Evolutionary conservation across 1,140 invertebrate species (phyloP).

Genomic region (Drosophila persimilis): DNA sequence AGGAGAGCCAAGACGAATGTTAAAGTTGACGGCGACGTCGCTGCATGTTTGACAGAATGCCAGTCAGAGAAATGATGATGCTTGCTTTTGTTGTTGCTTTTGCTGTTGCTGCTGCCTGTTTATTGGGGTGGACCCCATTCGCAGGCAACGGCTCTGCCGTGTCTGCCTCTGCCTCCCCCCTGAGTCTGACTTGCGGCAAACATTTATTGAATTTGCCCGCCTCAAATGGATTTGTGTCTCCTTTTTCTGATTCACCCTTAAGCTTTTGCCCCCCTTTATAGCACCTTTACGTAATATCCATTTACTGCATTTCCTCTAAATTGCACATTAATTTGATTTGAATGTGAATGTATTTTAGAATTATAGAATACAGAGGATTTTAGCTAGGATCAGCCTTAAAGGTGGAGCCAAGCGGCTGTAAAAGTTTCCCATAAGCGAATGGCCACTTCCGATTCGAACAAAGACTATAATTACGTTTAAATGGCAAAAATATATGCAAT

Average conservation of each 20-base stretch:
- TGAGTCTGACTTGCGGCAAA: conserved; percentile 46
- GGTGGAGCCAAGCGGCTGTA: not conserved
- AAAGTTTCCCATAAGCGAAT: not conserved
- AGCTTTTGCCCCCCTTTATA: not conserved
- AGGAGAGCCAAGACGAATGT: conserved; percentile 26
- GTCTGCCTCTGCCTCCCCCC: not conserved
- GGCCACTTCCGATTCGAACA: no score
- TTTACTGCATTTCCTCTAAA: conserved; percentile 22
- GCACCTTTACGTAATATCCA: conserved; percentile 2
- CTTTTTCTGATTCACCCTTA: conserved; percentile 3
- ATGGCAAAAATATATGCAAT: no score
- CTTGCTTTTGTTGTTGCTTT: conserved; percentile 24
- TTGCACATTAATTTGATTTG: conserved; percentile 74
- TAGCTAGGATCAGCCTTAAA: not conserved
- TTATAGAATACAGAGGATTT: conserved; percentile 35
- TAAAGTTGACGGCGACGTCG: conserved; percentile 63
- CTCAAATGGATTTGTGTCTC: conserved; percentile 11
- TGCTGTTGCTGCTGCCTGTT: conserved; percentile 9
- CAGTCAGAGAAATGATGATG: conserved; percentile 55
- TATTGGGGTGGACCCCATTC: conserved; percentile 29
- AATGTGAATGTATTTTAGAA: conserved; percentile 62
- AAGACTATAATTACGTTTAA: no score
- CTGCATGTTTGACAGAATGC: conserved; percentile 76
- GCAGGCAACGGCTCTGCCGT: conserved; percentile 25
- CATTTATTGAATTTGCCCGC: conserved; percentile 65